Evolutionary conservation across 2,797 vertebrate species (phyloP), one percentile per base, ranked within the genome.

Genomic region (Acipenser oxyrinchus): DNA sequence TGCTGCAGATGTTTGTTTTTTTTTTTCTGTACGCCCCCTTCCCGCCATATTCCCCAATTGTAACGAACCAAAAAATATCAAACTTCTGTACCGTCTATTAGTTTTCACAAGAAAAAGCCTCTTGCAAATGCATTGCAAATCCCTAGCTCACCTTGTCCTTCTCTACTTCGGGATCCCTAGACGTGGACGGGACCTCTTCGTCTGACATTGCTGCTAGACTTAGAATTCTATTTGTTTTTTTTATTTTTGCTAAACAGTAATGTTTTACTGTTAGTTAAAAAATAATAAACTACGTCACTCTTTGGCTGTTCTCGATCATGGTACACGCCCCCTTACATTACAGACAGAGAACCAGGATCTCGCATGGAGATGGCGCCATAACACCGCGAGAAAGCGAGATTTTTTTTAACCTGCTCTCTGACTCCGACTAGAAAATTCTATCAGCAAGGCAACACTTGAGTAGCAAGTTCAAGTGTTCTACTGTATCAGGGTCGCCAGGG

Each of bases 111-210:
- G 37, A 58, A 60, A 59, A 60, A 59, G 66, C 68, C 63, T 59
- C 68, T 55, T 69, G 37, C 49, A 71, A 62, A 67, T 7, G 10
- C 69, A 59, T 49, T 64, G 63, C 60, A 52, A 23, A 68, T 67
- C 48, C 62, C 55, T 68, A 66, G 37, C 75, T 77, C 72, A 80
- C 78, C 80, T 80, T 73, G 57, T 74, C 72, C 57, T 59, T 69
- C 8, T 74, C 76, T 11, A 60, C 48, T 15, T 69, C 69, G 37
- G 66, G 73, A 55, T 76, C 78, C 57, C 67, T 65, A 63, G 80
- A 82, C 67, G 80, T 82, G 51, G 74, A 80, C 69, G 80, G 80
- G 55, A 72, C 67, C 78, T 82, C 80, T 69, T 80, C 74, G 69
- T 82, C 80, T 18, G 77, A 82, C 80, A 82, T 82, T 15, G 57